Evolutionary conservation across 2,113 vertebrate genomes (phyloP), one percentile per base, ranked within the genome.

Genomic region (Pollimyrus isidori): DNA sequence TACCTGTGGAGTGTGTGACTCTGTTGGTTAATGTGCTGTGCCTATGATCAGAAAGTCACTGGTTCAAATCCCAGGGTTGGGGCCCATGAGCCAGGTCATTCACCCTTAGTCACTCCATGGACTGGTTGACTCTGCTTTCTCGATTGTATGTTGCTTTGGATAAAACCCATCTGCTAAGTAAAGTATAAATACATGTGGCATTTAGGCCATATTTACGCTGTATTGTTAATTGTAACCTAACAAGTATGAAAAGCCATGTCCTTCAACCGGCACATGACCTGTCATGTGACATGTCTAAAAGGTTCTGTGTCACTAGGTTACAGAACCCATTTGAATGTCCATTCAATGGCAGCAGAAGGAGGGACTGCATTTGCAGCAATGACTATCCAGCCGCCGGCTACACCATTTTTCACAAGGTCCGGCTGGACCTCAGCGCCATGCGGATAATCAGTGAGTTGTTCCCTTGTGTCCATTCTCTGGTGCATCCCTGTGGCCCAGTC

Each of bases 251-350:
- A 65, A 9, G 10, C 19, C 15, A 6, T 52, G 3, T 42, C 49
- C 5, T 45, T 45, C 30, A 15, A 42, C 53, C 30, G 15, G 42
- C 30, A 30, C 13, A 48, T 7, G 39, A 1, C 30, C 48, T 48
- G 46, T 58, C 21, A 48, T 45, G 62, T 52, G 26, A 35, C 49
- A 19, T 11, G 26, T 30, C 42, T 85, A n/a, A 85, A 26, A 46
- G 21, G 4, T 42, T 69, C n/a, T 35, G 88, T 91, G 15, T 90
- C 89, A 92, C 7, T 90, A 99, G 98, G 92, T 87, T 99, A 87
- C 95, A 96, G 92, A 99, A 99, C 93, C 98, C 98, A 0, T 98
- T 98, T 42, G 97, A 99, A 69, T 99, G 98, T 86, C 98, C 98
- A 49, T 97, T 97, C 88, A 98, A 99, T 65, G 97, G 98, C 94